phyloP scores from a whole-genome alignment of 2,113 vertebrate genomes.

The Pelobates fuscus region DNA sequence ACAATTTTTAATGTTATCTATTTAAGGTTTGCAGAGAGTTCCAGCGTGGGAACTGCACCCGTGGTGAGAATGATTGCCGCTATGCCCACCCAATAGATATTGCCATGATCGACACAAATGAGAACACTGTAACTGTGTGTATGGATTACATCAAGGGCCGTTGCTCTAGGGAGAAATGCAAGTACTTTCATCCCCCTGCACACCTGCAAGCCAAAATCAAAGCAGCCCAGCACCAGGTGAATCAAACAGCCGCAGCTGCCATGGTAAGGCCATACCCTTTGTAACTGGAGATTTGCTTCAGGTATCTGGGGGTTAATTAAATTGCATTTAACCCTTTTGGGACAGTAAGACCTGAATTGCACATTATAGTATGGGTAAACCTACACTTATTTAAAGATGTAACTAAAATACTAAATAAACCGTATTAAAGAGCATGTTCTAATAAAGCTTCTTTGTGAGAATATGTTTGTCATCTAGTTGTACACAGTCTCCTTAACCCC shows the following conservation, averaged over 20 bases:
- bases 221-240: conserved; percentile 94
- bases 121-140: conserved; percentile 96
- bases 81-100: conserved; percentile 94
- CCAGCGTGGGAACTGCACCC: conserved; percentile 95
- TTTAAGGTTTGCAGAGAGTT: conserved; percentile 95
- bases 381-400: neutral
- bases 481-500: too few relatives aligned
- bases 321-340: neutral
- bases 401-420: neutral
- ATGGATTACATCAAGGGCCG: conserved; percentile 99
- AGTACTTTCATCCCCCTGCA: conserved; percentile 96
- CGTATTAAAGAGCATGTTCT: too few relatives aligned
- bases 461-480: too few relatives aligned
- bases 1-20: conserved; percentile 17
- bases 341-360: neutral
- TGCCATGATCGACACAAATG: conserved; percentile 94
- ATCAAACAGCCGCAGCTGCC: conserved; percentile 80
- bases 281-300: neutral
- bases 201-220: conserved; percentile 98
- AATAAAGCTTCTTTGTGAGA: too few relatives aligned
- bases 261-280: conserved; percentile 78
- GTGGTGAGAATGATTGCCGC: conserved; percentile 96
- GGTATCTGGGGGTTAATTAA: conserved; percentile 33
- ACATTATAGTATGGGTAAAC: neutral
- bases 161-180: conserved; percentile 97